phyloP scores from a whole-genome alignment of 2,888 invertebrate species.

The Ectemnius continuus region DNA sequence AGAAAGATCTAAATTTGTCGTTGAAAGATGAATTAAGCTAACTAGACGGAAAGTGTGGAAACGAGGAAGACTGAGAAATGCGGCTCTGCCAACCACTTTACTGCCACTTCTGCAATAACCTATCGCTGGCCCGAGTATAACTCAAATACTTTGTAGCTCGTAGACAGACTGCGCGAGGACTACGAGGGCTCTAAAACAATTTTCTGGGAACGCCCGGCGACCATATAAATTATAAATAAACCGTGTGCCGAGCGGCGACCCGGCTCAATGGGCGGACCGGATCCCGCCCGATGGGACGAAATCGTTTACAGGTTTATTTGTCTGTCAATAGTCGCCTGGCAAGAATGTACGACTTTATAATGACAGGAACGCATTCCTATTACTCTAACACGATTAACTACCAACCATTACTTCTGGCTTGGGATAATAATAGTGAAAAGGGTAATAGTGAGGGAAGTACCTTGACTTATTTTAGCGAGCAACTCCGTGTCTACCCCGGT shows the following conservation, averaged over 20 bases:
- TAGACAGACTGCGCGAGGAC: constrained; percentile 8
- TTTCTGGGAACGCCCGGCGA: constrained; percentile 19
- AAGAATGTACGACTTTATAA: not conserved
- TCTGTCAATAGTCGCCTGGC: not conserved
- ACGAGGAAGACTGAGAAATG: constrained; percentile 11
- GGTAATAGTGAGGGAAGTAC: constrained; percentile 13
- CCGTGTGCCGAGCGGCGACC: constrained; percentile 7
- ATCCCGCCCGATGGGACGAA: not conserved
- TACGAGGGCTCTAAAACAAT: constrained; percentile 3
- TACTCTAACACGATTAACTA: not conserved
- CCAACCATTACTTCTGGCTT: too few relatives aligned
- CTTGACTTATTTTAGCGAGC: constrained; percentile 48
- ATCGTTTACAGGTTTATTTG: not conserved
- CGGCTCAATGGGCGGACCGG: not conserved
- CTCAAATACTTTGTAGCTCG: constrained; percentile 48
- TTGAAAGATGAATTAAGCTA: not conserved
- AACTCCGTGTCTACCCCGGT: constrained; percentile 47
- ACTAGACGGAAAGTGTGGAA: constrained; percentile 18
- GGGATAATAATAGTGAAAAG: too few relatives aligned
- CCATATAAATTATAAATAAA: constrained; percentile 53
- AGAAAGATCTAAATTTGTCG: constrained; percentile 37
- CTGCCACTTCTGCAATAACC: constrained; percentile 37
- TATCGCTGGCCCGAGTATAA: constrained; percentile 40
- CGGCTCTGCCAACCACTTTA: constrained; percentile 58
- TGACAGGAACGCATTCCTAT: not conserved